Base-by-base conservation (phyloP, 2,888 invertebrate species). In the Amorpha juglandis region DNA sequence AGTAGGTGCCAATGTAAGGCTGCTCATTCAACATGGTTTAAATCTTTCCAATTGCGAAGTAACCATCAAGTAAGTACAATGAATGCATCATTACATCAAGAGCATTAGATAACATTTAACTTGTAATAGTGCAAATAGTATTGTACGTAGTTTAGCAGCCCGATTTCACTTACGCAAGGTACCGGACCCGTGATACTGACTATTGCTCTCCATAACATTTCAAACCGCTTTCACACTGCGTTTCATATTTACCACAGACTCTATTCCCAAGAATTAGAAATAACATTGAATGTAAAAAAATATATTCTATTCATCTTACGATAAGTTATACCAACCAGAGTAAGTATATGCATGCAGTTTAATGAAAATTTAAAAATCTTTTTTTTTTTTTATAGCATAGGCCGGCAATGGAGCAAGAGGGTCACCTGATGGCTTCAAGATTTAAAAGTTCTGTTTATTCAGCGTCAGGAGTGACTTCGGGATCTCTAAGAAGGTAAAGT, bases 201-300 rank as follows among this genome's bases (percentile, higher is more conserved):
- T 21, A 55, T 64, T 67, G 69, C 52, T 67, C 70, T 75, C 72
- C 72, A 69, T 68, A 69, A 70, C 48, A 47, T 64, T 53, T 51
- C 64, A 58, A 55, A 65, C 58, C 69, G 66, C 75, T 77, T 75
- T 77, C 77, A 65, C 71, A 68, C 42, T 58, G 27, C 11, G 51
- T 63, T 68, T 64, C 58, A 12, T 42, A n/a, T 55, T 38, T 35
- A 2, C 51, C 11, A 58, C 19, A 16, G 9, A 11, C 58, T 58
- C 35, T 55, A 33, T 55, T 38, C 38, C 55, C 35, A 55, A 7
- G 42, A 19, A 19, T 42, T 42, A 58, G 42, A 38, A 0, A 51
- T 19, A 19, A 35, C 33, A 35, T 55, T 42, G 27, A 27, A 27
- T 27, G 27, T 27, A 27, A 27, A 3, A 27, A 27, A 27, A 27